phyloP scores from a whole-genome alignment of 2,113 vertebrate species.

The Albula glossodonta region DNA sequence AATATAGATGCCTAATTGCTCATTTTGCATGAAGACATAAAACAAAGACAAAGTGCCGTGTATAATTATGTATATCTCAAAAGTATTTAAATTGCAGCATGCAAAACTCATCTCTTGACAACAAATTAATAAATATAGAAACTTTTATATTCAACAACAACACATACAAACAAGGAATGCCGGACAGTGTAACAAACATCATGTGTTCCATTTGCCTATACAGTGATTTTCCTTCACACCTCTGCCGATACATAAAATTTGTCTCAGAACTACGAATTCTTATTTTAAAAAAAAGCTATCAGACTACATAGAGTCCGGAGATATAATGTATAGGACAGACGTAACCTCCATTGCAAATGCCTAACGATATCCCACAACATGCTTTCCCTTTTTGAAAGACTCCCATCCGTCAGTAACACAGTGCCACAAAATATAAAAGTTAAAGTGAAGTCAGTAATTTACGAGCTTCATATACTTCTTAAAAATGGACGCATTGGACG shows the following conservation, averaged over 20 bases:
- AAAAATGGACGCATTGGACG: conserved; percentile 80
- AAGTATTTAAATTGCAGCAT: conserved; percentile 79
- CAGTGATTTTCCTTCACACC: conserved; percentile 71
- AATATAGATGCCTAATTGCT: conserved; percentile 71
- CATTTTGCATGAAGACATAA: conserved; percentile 71
- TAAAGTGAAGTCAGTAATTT: conserved; percentile 82
- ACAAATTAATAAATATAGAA: conserved; percentile 86
- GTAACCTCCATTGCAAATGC: conserved; percentile 96
- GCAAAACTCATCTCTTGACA: conserved; percentile 82
- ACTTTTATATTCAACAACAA: conserved; percentile 83
- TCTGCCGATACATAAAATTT: conserved; percentile 72
- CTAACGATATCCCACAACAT: conserved; percentile 88
- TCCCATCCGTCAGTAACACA: conserved; percentile 70
- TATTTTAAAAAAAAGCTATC: conserved; percentile 99
- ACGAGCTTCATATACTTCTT: conserved; percentile 87
- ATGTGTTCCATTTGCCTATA: conserved; percentile 68
- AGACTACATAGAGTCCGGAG: conserved; percentile 99
- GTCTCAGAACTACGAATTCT: conserved; percentile 87
- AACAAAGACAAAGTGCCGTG: conserved; percentile 74
- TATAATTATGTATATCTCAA: conserved; percentile 78
- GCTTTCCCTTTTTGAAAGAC: conserved; percentile 81
- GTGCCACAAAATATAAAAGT: conserved; percentile 92
- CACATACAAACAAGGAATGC: conserved; percentile 86
- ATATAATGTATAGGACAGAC: conserved; percentile 99
- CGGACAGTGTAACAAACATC: conserved; percentile 79